A percentile compares a stretch with the other conserved stretches of the same genome.
Evolutionary conservation across 2,888 invertebrate genomes (phyloP).

Genomic region (Apamea monoglypha): DNA sequence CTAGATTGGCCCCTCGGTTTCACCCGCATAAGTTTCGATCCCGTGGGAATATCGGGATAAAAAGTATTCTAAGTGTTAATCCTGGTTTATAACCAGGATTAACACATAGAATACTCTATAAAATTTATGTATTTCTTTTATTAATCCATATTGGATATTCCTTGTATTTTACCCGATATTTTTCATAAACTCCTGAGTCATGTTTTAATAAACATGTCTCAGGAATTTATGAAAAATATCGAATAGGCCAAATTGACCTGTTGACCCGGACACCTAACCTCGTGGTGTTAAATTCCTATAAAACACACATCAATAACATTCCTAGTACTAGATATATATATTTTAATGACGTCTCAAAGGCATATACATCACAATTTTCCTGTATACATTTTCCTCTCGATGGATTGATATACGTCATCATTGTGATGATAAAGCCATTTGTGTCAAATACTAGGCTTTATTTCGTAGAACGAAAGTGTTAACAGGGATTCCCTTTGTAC

Average conservation of each 20-base stretch:
- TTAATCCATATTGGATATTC: background rate
- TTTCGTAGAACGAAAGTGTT: constrained; percentile 34
- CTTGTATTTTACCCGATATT: background rate
- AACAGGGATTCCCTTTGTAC: constrained; percentile 30
- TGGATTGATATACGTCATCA: constrained; percentile 19
- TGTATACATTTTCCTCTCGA: constrained; percentile 30
- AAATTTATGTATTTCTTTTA: background rate
- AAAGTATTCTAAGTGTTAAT: no score
- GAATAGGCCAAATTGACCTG: background rate
- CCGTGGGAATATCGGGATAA: no score
- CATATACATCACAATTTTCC: constrained; percentile 29
- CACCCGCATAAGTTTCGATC: no score
- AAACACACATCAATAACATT: constrained; percentile 23
- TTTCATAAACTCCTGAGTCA: background rate
- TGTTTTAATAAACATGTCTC: no score
- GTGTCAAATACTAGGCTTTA: background rate
- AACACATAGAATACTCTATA: no score
- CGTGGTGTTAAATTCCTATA: constrained; percentile 25
- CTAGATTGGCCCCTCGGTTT: no score
- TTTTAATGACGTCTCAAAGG: constrained; percentile 18
- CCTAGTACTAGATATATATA: constrained; percentile 20
- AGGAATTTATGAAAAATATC: no score
- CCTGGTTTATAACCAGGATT: no score
- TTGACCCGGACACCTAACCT: background rate
- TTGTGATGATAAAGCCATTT: constrained; percentile 8